Conservation (phyloP, 1,140 invertebrate species). For the Eueides isabella region DNA sequence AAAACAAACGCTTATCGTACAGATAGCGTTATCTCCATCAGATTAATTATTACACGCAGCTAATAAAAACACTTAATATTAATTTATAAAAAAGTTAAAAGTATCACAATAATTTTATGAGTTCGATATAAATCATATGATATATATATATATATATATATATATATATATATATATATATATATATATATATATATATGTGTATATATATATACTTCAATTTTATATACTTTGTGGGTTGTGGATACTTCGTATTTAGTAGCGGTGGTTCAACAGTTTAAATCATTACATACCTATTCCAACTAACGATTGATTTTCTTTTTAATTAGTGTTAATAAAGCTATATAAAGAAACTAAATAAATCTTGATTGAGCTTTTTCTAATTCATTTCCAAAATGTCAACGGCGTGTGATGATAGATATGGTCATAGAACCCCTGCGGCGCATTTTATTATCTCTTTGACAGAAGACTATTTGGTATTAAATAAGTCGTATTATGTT, state of each 20-base stretch:
- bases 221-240: too few species aligned
- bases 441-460: slow-evolving; percentile 5
- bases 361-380: background rate
- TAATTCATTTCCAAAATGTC: background rate
- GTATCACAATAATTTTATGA: too few species aligned
- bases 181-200: too few species aligned
- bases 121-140: too few species aligned
- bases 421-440: background rate
- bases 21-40: slow-evolving; percentile 17
- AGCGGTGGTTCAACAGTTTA: too few species aligned
- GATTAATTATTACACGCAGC: slow-evolving; percentile 15
- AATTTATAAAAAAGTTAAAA: slow-evolving; percentile 1
- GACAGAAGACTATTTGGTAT: background rate
- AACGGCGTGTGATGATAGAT: background rate
- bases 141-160: too few species aligned
- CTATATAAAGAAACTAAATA: too few species aligned
- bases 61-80: background rate
- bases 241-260: too few species aligned
- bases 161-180: too few species aligned
- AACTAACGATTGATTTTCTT: too few species aligned
- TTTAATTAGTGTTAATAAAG: too few species aligned
- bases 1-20: slow-evolving; percentile 25
- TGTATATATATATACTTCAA: too few species aligned
- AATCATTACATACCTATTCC: background rate
- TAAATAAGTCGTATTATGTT: background rate